Conservation (phyloP, 1,140 invertebrate species). For the Drosophila kikkawai region DNA sequence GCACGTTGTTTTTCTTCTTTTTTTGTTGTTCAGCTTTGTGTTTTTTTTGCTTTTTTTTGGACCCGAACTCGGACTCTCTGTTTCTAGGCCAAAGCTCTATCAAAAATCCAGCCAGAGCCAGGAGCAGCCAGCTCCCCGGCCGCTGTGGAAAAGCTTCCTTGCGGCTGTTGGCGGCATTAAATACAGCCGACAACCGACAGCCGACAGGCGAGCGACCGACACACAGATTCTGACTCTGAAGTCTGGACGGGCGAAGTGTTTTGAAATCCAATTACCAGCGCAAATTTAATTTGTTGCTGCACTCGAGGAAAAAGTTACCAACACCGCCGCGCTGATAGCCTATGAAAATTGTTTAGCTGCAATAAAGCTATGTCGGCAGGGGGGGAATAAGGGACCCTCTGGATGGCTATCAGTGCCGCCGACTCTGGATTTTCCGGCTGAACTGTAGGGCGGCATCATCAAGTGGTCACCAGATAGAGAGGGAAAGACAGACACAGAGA, state of each 20-base stretch:
- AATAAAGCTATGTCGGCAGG: slow-evolving; percentile 57
- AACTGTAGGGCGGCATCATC: slow-evolving; percentile 66
- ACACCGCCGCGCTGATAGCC: slow-evolving; percentile 70
- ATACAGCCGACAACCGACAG: slow-evolving; percentile 58
- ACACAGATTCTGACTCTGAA: slow-evolving; percentile 33
- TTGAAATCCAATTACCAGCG: slow-evolving; percentile 83
- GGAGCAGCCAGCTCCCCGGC: slow-evolving; percentile 35
- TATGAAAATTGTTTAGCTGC: slow-evolving; percentile 83
- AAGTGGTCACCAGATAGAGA: slow-evolving; percentile 72
- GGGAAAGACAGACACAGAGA: slow-evolving; percentile 2
- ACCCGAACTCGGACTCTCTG: slow-evolving; percentile 43
- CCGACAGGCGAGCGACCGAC: slow-evolving; percentile 1
- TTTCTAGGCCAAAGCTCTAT: slow-evolving; percentile 80
- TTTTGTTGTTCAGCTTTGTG: not conserved
- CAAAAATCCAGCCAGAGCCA: slow-evolving; percentile 51
- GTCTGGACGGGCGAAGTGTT: slow-evolving; percentile 72
- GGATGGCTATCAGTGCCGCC: slow-evolving; percentile 47
- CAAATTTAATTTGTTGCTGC: slow-evolving; percentile 84
- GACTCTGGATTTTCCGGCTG: slow-evolving; percentile 42
- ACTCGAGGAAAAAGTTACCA: slow-evolving; percentile 80
- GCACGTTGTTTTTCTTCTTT: not conserved
- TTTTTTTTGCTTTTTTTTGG: slow-evolving; percentile 3
- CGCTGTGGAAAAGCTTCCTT: slow-evolving; percentile 68
- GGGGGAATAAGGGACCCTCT: not conserved
- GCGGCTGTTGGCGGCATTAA: slow-evolving; percentile 78